phyloP scores from a whole-genome alignment of 2,888 invertebrate genomes.

The Achlya flavicornis region DNA sequence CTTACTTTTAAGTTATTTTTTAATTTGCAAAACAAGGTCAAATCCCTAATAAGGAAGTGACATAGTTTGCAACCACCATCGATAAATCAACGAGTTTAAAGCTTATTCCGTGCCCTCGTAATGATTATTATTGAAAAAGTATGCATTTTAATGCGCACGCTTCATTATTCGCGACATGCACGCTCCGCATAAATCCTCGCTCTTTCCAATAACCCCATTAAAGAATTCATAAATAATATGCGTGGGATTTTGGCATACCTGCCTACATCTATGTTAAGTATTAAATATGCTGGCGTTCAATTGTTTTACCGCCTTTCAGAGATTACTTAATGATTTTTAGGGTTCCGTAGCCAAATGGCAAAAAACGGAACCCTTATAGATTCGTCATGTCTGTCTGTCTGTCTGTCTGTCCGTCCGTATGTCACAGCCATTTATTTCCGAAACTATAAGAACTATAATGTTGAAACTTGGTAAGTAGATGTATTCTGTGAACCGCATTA shows the following conservation, averaged over 20 bases:
- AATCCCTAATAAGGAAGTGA: conserved; percentile 12
- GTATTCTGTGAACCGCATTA: too few relatives aligned
- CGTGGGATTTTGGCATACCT: conserved; percentile 22
- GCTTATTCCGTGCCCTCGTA: conserved; percentile 24
- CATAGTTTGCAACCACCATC: conserved; percentile 11
- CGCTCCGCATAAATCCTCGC: conserved; percentile 38
- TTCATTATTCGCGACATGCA: conserved; percentile 53
- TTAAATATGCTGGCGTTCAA: neutral
- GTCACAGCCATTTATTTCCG: too few relatives aligned
- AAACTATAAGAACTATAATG: too few relatives aligned
- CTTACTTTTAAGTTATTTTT: neutral
- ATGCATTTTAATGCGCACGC: conserved; percentile 49
- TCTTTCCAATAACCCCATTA: conserved; percentile 49
- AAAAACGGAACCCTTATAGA: too few relatives aligned
- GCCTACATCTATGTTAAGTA: neutral
- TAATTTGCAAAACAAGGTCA: neutral
- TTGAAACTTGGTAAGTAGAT: too few relatives aligned
- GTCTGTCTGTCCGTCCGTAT: too few relatives aligned
- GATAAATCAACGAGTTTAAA: conserved; percentile 43
- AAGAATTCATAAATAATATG: conserved; percentile 49
- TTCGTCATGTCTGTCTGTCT: too few relatives aligned
- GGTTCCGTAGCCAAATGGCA: too few relatives aligned
- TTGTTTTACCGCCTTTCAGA: too few relatives aligned
- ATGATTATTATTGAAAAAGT: conserved; percentile 49
- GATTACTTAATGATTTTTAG: too few relatives aligned